Percentiles rank a stretch among this genome's conserved stretches.
phyloP scores from a whole-genome alignment of 2,888 invertebrate species.

The Conus canariensis region DNA sequence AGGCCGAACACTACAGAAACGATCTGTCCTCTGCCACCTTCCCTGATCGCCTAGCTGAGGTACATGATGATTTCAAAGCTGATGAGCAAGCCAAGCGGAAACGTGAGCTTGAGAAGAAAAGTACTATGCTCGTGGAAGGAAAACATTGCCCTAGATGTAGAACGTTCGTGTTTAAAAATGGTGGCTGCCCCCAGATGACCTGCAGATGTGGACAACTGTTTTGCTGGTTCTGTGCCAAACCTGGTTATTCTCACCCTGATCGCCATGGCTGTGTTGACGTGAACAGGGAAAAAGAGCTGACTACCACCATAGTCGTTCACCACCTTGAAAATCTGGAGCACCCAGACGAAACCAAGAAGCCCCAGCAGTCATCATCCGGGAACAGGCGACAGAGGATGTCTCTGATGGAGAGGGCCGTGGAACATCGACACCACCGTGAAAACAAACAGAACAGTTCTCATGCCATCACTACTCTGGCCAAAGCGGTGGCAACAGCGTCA shows the following conservation, averaged over 20 bases:
- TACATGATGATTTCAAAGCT: not conserved
- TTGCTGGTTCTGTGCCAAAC: slow-evolving; percentile 48
- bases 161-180: slow-evolving; percentile 49
- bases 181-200: slow-evolving; percentile 43
- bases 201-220: slow-evolving; percentile 48
- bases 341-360: not conserved
- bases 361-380: not conserved
- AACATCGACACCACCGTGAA: not conserved
- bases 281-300: slow-evolving; percentile 25
- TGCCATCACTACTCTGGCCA: slow-evolving; percentile 19
- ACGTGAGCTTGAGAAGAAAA: not conserved
- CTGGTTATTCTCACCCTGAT: not conserved
- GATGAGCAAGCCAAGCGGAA: not conserved
- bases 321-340: not conserved
- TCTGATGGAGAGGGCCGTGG: slow-evolving; percentile 30
- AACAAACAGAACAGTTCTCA: not conserved
- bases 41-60: slow-evolving; percentile 11
- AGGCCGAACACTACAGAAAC: slow-evolving; percentile 44
- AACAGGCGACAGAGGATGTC: slow-evolving; percentile 16
- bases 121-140: slow-evolving; percentile 41
- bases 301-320: slow-evolving; percentile 34
- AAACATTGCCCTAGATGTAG: slow-evolving; percentile 49
- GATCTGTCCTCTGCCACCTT: slow-evolving; percentile 18
- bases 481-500: slow-evolving; percentile 26
- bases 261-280: not conserved